Conservation (phyloP, 23 tunicate species). For the Oikopleura albicans region DNA sequence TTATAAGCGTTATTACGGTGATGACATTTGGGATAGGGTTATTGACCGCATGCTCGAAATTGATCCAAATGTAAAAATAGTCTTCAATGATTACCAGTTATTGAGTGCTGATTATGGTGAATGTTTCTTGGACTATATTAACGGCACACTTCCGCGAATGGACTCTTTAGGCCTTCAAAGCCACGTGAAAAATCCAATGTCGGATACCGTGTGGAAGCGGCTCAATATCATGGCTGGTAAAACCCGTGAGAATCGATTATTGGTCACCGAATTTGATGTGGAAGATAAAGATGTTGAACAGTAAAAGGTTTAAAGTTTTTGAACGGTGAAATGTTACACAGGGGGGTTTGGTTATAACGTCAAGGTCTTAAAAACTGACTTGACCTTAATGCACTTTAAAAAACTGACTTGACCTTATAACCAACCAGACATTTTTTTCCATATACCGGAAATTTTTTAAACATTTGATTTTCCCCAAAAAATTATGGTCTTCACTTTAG, state of each 20-base stretch:
- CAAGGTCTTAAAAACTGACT: too few relatives aligned
- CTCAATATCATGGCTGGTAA: not conserved
- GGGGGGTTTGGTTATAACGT: too few relatives aligned
- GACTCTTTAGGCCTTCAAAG: not conserved
- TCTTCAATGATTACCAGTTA: slow-evolving; percentile 15
- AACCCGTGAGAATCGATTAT: not conserved
- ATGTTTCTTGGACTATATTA: not conserved
- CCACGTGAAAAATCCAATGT: not conserved
- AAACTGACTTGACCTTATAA: too few relatives aligned
- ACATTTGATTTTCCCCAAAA: too few relatives aligned
- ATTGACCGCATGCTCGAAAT: not conserved
- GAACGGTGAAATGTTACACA: too few relatives aligned
- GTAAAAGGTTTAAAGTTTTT: too few relatives aligned
- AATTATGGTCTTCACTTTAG: too few relatives aligned
- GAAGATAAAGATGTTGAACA: not conserved
- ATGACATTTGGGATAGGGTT: not conserved
- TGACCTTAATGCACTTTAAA: too few relatives aligned
- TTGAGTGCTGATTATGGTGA: not conserved
- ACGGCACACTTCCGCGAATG: not conserved
- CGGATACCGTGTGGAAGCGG: not conserved
- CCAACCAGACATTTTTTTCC: too few relatives aligned
- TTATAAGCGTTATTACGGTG: not conserved
- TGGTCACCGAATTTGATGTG: not conserved
- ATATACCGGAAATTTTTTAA: too few relatives aligned
- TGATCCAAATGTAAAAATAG: not conserved